Conservation (phyloP, 2,888 invertebrate species). For the Drosophila infuscata region DNA sequence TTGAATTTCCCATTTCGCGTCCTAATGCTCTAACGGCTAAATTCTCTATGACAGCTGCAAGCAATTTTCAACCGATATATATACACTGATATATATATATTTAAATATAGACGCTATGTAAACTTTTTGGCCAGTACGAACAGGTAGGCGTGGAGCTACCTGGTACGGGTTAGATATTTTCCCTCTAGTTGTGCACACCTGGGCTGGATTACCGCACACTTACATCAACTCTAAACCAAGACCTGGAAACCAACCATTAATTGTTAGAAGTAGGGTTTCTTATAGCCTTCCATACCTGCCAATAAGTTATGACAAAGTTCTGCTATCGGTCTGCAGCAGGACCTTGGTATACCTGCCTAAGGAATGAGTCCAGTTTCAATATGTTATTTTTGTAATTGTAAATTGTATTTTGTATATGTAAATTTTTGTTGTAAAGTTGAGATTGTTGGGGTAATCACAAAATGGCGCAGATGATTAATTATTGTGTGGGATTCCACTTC, state of each 20-base stretch:
- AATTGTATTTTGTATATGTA: no score
- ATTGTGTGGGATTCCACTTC: not conserved
- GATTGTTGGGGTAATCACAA: not conserved
- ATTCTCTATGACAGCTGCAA: slow-evolving; percentile 61
- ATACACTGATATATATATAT: not conserved
- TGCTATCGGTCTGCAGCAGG: not conserved
- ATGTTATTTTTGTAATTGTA: no score
- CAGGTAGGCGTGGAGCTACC: slow-evolving; percentile 2
- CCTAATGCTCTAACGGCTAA: slow-evolving; percentile 27
- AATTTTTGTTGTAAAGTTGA: no score
- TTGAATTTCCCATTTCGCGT: slow-evolving; percentile 54
- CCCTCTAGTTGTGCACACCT: slow-evolving; percentile 14
- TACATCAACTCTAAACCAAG: not conserved
- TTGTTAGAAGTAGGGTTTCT: not conserved
- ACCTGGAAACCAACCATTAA: not conserved
- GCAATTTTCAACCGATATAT: slow-evolving; percentile 21
- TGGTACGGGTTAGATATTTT: not conserved
- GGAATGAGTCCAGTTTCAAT: not conserved
- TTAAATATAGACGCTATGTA: no score
- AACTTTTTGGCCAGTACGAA: not conserved
- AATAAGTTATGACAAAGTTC: slow-evolving; percentile 12
- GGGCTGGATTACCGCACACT: slow-evolving; percentile 7
- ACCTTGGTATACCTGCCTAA: not conserved
- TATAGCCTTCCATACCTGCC: slow-evolving; percentile 11
- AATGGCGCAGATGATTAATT: not conserved